Percentiles rank a stretch among this genome's conserved stretches.
Conservation (phyloP, 2,113 vertebrate species). For the Xenus cinereus region DNA sequence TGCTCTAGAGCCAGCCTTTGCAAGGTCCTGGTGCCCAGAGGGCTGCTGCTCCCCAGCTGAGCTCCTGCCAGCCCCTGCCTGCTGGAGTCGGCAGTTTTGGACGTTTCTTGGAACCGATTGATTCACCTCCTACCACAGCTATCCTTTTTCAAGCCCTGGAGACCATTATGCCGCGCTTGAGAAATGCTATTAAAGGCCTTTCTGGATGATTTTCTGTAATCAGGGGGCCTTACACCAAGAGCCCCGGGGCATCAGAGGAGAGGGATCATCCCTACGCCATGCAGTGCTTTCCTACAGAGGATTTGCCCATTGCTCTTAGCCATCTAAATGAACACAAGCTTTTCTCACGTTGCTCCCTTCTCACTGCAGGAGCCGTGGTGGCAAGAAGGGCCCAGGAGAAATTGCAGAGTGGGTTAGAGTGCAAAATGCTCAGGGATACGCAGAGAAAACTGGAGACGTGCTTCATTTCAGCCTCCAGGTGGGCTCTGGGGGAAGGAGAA, state of each 20-base stretch:
- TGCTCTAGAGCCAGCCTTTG: background rate
- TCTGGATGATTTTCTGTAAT: background rate
- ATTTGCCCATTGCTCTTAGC: background rate
- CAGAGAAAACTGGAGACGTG: background rate
- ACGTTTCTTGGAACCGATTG: background rate
- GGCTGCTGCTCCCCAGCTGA: background rate
- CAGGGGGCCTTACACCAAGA: background rate
- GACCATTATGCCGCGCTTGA: background rate
- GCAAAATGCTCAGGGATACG: fast-evolving
- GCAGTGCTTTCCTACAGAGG: background rate
- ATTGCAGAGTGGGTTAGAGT: background rate
- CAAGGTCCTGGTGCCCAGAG: background rate
- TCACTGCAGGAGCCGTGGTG: background rate
- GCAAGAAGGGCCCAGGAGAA: background rate
- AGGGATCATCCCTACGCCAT: fast-evolving
- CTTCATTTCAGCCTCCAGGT: background rate
- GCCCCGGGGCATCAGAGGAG: background rate
- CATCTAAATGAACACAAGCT: background rate
- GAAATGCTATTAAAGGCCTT: background rate
- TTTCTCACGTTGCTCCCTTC: background rate
- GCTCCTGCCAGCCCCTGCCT: background rate
- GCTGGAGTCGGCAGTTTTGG: background rate
- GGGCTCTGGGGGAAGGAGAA: background rate
- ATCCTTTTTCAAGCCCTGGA: background rate
- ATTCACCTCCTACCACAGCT: background rate